These are phyloP conservation scores for Zaprionus inermis DNA, from an alignment of 1,140 invertebrate genomes.

Conservation along the genomic window DNA sequence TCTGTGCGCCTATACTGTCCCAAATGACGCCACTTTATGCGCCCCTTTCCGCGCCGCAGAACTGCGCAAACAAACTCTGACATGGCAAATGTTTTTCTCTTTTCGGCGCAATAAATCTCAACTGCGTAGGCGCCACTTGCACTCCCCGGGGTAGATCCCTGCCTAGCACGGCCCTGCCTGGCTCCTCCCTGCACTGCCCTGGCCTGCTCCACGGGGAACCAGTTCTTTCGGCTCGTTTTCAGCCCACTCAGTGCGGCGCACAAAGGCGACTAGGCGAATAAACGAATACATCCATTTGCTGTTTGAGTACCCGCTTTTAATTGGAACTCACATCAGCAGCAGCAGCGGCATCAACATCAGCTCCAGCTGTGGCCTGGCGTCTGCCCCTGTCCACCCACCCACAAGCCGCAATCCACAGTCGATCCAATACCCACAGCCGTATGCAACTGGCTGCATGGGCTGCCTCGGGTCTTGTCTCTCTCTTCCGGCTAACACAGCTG, in stretches of 20 bases:
- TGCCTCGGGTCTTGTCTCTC: not conserved
- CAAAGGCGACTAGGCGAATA: conserved; percentile 3
- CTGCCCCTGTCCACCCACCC: conserved; percentile 22
- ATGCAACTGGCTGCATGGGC: not conserved
- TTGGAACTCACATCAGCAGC: conserved; percentile 22
- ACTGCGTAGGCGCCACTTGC: conserved; percentile 40
- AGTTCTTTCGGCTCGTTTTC: conserved; percentile 4
- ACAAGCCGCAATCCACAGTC: not conserved
- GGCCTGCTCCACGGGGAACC: conserved; percentile 21
- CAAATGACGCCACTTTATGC: conserved; percentile 27
- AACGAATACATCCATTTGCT: conserved; percentile 12
- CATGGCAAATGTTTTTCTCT: conserved; percentile 27
- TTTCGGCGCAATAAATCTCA: conserved; percentile 45
- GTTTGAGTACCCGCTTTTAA: conserved; percentile 22
- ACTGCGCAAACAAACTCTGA: conserved; percentile 37
- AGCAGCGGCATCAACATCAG: conserved; percentile 12
- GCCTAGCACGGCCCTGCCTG: not conserved
- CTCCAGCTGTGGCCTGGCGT: conserved; percentile 41
- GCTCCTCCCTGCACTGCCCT: not conserved
- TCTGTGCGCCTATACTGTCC: conserved; percentile 18
- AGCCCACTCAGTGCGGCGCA: conserved; percentile 3
- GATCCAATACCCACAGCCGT: not conserved
- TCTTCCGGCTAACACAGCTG: conserved; percentile 14
- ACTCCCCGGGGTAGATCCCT: conserved; percentile 8
- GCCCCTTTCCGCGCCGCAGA: conserved; percentile 5